Evolutionary conservation across 2,113 vertebrate genomes (phyloP).

Genomic region (Acrocephalus kingi): DNA sequence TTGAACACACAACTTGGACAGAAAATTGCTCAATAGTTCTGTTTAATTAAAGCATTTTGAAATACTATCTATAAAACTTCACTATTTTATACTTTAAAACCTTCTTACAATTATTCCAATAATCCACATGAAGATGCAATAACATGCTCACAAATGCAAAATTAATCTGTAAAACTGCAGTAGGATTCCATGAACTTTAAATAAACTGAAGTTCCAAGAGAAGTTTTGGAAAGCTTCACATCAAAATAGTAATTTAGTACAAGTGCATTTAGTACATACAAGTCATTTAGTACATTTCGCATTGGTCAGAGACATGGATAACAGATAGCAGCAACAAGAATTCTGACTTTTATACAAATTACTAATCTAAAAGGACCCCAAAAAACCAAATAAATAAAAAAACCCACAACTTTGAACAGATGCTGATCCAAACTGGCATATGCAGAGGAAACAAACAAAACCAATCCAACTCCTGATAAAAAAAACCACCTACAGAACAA

Average conservation of each 20-base stretch:
- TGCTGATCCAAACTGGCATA: not conserved
- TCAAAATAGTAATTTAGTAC: not conserved
- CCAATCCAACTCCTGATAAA: fast-evolving
- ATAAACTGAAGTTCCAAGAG: not conserved
- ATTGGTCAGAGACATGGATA: not conserved
- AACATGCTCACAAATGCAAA: not conserved
- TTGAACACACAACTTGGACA: not conserved
- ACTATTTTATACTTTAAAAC: not conserved
- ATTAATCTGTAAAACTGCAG: not conserved
- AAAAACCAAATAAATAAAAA: not conserved
- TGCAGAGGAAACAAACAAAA: not conserved
- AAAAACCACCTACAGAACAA: not conserved
- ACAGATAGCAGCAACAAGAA: not conserved
- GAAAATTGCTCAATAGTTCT: not conserved
- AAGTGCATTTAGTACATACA: not conserved
- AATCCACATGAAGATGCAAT: not conserved
- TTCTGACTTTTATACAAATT: not conserved
- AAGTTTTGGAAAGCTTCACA: not conserved
- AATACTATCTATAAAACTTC: not conserved
- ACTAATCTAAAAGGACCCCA: not conserved
- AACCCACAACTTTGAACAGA: not conserved
- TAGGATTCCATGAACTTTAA: not conserved
- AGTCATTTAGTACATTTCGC: not conserved
- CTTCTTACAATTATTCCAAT: not conserved
- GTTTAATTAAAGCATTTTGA: not conserved